Evolutionary conservation across 2,113 vertebrate genomes (phyloP).

Genomic region (Chamaetylas fuelleborni): DNA sequence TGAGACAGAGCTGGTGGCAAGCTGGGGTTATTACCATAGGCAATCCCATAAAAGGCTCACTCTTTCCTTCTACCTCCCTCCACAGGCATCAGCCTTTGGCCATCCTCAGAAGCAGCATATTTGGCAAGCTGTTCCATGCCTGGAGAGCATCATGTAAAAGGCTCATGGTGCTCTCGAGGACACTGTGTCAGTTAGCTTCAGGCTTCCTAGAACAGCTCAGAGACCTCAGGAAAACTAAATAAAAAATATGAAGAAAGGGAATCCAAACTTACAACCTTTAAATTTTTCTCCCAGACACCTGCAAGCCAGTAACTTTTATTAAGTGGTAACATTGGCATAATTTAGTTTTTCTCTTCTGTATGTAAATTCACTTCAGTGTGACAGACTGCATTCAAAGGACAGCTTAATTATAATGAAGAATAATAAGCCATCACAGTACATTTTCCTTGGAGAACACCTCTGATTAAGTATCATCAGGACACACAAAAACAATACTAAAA

Average conservation of each 20-base stretch:
- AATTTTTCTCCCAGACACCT: not conserved
- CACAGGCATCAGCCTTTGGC: not conserved
- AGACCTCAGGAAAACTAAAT: not conserved
- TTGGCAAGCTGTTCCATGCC: not conserved
- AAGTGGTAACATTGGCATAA: not conserved
- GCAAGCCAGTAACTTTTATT: not conserved
- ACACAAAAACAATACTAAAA: not conserved
- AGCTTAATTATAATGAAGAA: not conserved
- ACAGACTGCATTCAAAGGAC: not conserved
- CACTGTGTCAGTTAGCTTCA: not conserved
- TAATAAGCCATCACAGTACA: not conserved
- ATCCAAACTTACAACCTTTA: not conserved
- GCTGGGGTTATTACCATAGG: not conserved
- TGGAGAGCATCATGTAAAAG: not conserved
- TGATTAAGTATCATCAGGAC: not conserved
- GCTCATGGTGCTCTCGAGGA: fast-evolving
- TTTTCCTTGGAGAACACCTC: not conserved
- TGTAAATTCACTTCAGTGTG: not conserved
- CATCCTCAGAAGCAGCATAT: not conserved
- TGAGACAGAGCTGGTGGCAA: not conserved
- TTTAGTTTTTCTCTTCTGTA: not conserved
- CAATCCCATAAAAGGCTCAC: not conserved
- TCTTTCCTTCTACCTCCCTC: not conserved
- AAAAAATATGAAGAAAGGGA: not conserved
- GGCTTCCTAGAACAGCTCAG: not conserved